Evolutionary conservation across 2,797 vertebrate genomes (phyloP).

Genomic region (Falco naumanni): DNA sequence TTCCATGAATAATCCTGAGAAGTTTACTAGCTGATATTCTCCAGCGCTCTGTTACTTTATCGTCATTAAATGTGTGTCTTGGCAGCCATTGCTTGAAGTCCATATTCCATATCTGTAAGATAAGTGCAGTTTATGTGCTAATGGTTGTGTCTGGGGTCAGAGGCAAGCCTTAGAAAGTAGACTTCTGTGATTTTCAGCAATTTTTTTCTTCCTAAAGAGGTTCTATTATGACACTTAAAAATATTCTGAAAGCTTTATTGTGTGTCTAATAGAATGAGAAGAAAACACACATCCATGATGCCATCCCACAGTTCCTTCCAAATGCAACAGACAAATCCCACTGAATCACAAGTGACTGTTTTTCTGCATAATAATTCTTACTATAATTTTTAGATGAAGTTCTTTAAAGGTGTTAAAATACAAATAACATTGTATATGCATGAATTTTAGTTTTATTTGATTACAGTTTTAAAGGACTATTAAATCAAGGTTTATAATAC

Average conservation of each 20-base stretch:
- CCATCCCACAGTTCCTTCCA: not conserved
- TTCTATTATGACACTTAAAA: not conserved
- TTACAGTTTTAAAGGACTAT: not conserved
- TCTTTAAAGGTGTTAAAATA: not conserved
- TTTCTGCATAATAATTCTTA: not conserved
- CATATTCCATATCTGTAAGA: not conserved
- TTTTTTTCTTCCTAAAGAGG: not conserved
- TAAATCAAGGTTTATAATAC: not conserved
- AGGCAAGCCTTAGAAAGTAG: not conserved
- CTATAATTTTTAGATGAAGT: not conserved
- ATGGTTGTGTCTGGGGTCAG: not conserved
- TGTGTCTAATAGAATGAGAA: not conserved
- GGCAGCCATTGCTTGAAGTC: not conserved
- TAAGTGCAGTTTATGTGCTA: not conserved
- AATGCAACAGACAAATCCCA: not conserved
- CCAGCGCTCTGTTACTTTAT: not conserved
- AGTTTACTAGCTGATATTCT: not conserved
- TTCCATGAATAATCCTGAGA: not conserved
- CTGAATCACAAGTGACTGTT: not conserved
- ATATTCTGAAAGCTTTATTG: not conserved
- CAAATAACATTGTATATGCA: not conserved
- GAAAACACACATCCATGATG: not conserved
- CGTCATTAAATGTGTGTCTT: not conserved
- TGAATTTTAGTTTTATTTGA: not conserved
- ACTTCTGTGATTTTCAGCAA: not conserved